Evolutionary conservation across 2,113 vertebrate genomes (phyloP).

Genomic region (Menidia beryllina): DNA sequence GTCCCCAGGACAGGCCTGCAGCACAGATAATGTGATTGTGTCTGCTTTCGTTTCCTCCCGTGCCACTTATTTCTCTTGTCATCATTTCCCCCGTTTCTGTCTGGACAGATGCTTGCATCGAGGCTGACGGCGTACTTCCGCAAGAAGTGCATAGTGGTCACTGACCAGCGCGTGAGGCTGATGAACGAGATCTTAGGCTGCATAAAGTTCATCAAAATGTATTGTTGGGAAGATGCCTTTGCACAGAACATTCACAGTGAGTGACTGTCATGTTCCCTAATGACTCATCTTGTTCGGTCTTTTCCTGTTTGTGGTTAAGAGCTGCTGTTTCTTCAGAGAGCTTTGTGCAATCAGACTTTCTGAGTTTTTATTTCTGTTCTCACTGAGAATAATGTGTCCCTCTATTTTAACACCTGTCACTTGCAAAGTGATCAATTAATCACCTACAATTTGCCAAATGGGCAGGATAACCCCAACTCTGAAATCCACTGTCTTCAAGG

Average conservation of each 20-base stretch:
- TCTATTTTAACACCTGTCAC: constrained; percentile 35
- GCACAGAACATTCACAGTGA: constrained; percentile 81
- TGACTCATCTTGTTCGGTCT: constrained; percentile 21
- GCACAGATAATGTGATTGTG: constrained; percentile 64
- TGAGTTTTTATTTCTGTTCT: background rate
- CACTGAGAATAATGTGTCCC: constrained; percentile 14
- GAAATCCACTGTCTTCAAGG: constrained; percentile 61
- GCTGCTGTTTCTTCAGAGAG: background rate
- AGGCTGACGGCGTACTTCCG: constrained; percentile 85
- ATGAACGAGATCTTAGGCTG: constrained; percentile 87
- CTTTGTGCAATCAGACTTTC: constrained; percentile 13
- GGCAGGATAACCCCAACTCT: constrained; percentile 41
- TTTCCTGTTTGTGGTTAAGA: constrained; percentile 32
- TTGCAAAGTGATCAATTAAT: constrained; percentile 43
- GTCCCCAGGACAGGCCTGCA: constrained; percentile 47
- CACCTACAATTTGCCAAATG: constrained; percentile 44
- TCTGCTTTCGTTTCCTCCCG: constrained; percentile 77
- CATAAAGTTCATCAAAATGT: constrained; percentile 89
- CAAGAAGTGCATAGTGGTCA: constrained; percentile 83
- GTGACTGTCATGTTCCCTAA: constrained; percentile 35
- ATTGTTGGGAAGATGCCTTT: constrained; percentile 86
- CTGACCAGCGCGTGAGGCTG: constrained; percentile 83
- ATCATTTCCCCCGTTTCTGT: constrained; percentile 55
- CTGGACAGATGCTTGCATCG: constrained; percentile 83
- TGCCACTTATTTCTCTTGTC: constrained; percentile 64